Evolutionary conservation across 1,140 invertebrate species (phyloP), one percentile per base, ranked within the genome.

Genomic region (Mya arenaria): DNA sequence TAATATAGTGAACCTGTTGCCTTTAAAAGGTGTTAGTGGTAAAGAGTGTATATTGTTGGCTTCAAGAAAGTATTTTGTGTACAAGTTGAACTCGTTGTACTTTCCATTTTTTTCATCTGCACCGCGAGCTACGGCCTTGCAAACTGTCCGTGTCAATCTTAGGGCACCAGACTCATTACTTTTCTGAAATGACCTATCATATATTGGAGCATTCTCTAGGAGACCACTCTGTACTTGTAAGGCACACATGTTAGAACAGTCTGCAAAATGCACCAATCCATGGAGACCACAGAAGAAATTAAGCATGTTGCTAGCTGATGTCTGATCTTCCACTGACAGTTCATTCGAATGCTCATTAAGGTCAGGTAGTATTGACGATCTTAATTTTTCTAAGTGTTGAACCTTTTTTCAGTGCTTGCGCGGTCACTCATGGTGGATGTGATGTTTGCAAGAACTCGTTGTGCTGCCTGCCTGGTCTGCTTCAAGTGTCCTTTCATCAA

Each of bases 391-490:
- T 17, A 82, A 58, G n/a, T n/a, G n/a, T 81, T 58, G 32, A 71
- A 82, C n/a, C 56, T 78, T 28, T 62, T 58, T 37, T 85, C 68
- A 39, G 84, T 85, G 28, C 71, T 63, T 15, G 79, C 84, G n/a
- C 60, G 44, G 36, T 85, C 65, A 19, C 82, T 84, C 79, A 85
- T 83, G 25, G 80, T 85, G 19, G 74, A 34, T 30, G 69, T 13
- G 13, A 84, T 82, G 30, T 82, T 82, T 15, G 2, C 19, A 10
- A 77, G 34, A n/a, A 83, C n/a, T 82, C 41, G 69, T 75, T 13
- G 34, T 37, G 37, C 82, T 66, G 8, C 55, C 79, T 52, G 71
- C 60, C 8, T 23, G 58, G 25, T 55, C 39, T 37, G 83, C 25
- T 28, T 58, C 62, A 48, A 25, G 6, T 10, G 28, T 48, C 25